These are phyloP conservation scores for Platysternon megacephalum DNA, from an alignment of 2,113 vertebrate genomes.

Conservation along the genomic window DNA sequence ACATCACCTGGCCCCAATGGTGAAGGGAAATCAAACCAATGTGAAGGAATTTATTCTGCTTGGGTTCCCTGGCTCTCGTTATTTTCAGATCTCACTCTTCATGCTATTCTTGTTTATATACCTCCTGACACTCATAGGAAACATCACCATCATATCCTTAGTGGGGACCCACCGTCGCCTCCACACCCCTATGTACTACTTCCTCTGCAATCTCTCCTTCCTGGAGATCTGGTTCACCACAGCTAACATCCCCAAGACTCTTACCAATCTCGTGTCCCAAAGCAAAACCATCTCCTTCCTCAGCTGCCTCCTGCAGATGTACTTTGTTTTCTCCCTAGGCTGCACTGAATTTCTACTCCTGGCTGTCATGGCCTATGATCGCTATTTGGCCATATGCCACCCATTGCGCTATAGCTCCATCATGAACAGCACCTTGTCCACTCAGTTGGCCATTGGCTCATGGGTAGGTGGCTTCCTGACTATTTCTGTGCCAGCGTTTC, in stretches of 20 bases:
- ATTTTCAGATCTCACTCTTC: not conserved
- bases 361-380: slow-evolving; percentile 43
- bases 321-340: slow-evolving; percentile 52
- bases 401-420: slow-evolving; percentile 10
- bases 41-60: slow-evolving; percentile 43
- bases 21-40: not conserved
- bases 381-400: slow-evolving; percentile 54
- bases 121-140: slow-evolving; percentile 33
- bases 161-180: not conserved
- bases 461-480: slow-evolving; percentile 32
- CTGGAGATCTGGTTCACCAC: slow-evolving; percentile 63
- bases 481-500: slow-evolving; percentile 19
- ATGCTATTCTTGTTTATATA: slow-evolving; percentile 29
- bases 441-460: not conserved
- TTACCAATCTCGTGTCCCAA: slow-evolving; percentile 17
- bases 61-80: slow-evolving; percentile 24
- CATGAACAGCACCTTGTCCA: not conserved
- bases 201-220: slow-evolving; percentile 57
- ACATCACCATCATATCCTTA: slow-evolving; percentile 30
- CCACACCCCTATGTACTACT: slow-evolving; percentile 61
- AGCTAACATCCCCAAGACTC: slow-evolving; percentile 28
- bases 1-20: not conserved
- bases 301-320: slow-evolving; percentile 65
- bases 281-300: slow-evolving; percentile 31
- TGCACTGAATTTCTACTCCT: slow-evolving; percentile 16